These are phyloP conservation scores for Lepidurus arcticus DNA, from an alignment of 1,140 invertebrate genomes.

Conservation along the genomic window DNA sequence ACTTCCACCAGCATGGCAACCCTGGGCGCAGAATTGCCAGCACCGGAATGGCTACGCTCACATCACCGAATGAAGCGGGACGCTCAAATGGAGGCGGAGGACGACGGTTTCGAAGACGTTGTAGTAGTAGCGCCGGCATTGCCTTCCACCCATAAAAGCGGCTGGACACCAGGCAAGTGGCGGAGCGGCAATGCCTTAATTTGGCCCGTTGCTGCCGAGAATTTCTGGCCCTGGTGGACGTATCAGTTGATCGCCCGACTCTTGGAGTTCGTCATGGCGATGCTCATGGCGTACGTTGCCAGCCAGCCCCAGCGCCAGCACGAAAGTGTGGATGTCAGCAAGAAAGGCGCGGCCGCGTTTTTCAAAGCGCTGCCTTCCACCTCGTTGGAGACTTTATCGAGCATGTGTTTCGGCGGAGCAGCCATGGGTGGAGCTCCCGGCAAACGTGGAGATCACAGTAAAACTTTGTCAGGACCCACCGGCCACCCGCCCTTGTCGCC, in stretches of 20 bases:
- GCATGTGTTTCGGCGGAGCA: slow-evolving; percentile 26
- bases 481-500: slow-evolving; percentile 29
- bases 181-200: neutral
- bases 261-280: slow-evolving; percentile 74
- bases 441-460: neutral
- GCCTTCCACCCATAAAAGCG: neutral
- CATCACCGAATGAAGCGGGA: neutral
- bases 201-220: slow-evolving; percentile 35
- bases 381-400: slow-evolving; percentile 32
- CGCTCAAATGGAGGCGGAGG: slow-evolving; percentile 40
- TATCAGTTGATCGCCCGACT: slow-evolving; percentile 76
- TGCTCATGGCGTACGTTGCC: slow-evolving; percentile 72
- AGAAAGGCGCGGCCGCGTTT: slow-evolving; percentile 22
- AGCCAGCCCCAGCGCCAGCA: slow-evolving; percentile 47
- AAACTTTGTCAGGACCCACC: neutral
- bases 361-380: slow-evolving; percentile 16
- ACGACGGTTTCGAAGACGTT: slow-evolving; percentile 42
- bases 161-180: neutral
- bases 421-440: neutral
- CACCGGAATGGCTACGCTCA: neutral
- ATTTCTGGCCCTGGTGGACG: slow-evolving; percentile 78
- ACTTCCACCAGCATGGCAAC: slow-evolving; percentile 22
- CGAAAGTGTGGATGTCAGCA: slow-evolving; percentile 33
- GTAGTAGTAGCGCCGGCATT: slow-evolving; percentile 24
- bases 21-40: neutral